These are phyloP conservation scores for Myzus persicae DNA, from an alignment of 1,140 invertebrate species.

Conservation along the genomic window DNA sequence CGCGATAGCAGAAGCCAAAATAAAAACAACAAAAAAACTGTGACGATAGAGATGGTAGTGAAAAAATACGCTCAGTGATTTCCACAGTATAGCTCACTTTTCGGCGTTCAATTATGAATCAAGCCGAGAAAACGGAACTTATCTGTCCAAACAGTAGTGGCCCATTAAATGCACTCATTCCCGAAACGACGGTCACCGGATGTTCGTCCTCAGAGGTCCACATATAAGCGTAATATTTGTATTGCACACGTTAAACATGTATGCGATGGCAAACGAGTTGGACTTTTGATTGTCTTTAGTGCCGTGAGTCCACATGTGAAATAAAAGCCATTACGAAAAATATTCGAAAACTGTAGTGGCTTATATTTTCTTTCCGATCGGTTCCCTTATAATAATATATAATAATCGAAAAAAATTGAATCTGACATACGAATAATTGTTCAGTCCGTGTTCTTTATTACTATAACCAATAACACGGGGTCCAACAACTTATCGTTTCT, in stretches of 20 bases:
- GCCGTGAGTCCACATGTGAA: neutral
- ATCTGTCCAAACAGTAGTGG: neutral
- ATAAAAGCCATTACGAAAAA: neutral
- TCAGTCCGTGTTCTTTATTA: too few relatives aligned
- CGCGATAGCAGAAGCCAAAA: neutral
- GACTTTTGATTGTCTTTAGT: neutral
- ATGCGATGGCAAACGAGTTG: neutral
- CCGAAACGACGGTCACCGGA: neutral
- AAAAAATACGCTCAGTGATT: neutral
- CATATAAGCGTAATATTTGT: neutral
- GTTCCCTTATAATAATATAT: neutral
- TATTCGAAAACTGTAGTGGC: neutral
- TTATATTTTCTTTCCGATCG: neutral
- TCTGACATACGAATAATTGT: too few relatives aligned
- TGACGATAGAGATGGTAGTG: neutral
- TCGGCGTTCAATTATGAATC: neutral
- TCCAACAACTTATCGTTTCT: neutral
- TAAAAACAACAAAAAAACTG: neutral
- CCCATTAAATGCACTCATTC: neutral
- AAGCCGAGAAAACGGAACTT: neutral
- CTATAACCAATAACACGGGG: too few relatives aligned
- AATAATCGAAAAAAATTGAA: too few relatives aligned
- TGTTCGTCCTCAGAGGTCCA: neutral
- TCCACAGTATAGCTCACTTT: too few relatives aligned
- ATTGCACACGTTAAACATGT: slow-evolving; percentile 1